These are phyloP conservation scores for Peromyscus eremicus DNA, from an alignment of 2,797 vertebrate genomes.

Conservation along the genomic window DNA sequence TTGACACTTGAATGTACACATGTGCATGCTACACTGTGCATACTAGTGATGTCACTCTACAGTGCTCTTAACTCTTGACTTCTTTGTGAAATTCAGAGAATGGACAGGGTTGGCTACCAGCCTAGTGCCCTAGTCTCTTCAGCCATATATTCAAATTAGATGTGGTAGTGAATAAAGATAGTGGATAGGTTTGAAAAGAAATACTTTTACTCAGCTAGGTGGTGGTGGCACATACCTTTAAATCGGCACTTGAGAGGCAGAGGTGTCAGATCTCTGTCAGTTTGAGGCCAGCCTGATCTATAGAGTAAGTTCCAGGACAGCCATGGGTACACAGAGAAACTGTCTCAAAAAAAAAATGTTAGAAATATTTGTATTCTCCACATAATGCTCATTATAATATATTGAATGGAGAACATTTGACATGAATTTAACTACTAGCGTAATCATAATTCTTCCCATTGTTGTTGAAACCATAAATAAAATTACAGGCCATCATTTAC, in stretches of 20 bases:
- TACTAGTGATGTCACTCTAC: neutral
- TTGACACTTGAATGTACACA: no score
- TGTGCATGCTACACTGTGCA: no score
- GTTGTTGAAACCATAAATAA: neutral
- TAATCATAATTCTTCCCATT: neutral
- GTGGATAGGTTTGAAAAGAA: neutral
- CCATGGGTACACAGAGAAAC: neutral
- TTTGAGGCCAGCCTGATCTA: neutral
- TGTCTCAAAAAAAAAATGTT: neutral
- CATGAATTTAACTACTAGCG: neutral
- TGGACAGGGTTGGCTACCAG: neutral
- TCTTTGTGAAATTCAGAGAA: neutral
- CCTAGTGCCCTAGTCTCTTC: neutral
- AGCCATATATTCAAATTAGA: neutral
- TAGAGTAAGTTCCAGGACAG: neutral
- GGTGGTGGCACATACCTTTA: neutral
- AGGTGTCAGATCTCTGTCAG: neutral
- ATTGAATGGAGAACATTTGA: neutral
- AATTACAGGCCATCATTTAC: neutral
- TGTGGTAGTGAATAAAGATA: neutral
- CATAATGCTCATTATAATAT: neutral
- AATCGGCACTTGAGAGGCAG: neutral
- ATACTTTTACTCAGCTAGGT: neutral
- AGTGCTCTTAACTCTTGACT: neutral
- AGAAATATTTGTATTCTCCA: neutral